These are phyloP conservation scores for Odontophorus gujanensis DNA, from an alignment of 2,113 vertebrate species.

Conservation along the genomic window DNA sequence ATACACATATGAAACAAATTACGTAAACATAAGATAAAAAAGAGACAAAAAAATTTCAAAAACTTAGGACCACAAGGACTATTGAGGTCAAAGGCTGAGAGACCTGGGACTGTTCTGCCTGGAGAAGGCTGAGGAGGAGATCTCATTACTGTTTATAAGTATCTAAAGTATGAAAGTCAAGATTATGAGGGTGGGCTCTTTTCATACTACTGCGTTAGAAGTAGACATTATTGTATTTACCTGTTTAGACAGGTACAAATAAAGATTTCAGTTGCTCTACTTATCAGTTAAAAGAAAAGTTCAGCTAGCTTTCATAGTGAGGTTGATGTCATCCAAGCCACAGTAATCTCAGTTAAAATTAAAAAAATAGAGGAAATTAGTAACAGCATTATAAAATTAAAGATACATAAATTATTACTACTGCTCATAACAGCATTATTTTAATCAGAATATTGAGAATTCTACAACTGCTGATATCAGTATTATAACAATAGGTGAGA, in stretches of 20 bases:
- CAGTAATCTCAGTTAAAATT: constrained; percentile 46
- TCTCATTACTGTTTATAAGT: too few relatives aligned
- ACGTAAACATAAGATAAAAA: not conserved
- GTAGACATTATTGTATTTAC: not conserved
- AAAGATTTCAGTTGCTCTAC: not conserved
- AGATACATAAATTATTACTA: constrained; percentile 43
- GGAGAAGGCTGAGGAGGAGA: too few relatives aligned
- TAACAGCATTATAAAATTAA: constrained; percentile 49
- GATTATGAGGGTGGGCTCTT: too few relatives aligned
- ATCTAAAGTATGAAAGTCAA: too few relatives aligned
- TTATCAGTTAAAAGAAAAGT: not conserved
- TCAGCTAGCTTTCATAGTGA: not conserved
- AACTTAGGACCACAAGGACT: too few relatives aligned
- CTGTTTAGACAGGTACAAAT: not conserved
- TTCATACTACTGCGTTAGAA: not conserved
- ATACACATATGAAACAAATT: not conserved
- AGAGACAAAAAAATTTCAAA: not conserved
- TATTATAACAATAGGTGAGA: not conserved
- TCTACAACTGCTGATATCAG: not conserved
- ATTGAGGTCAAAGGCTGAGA: too few relatives aligned
- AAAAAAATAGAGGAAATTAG: constrained; percentile 14
- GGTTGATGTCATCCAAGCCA: constrained; percentile 38
- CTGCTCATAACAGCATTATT: constrained; percentile 5
- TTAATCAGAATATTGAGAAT: not conserved
- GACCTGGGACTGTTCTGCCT: too few relatives aligned